Base-by-base conservation (phyloP, 1,140 invertebrate species). In the Monomorium pharaonis region DNA sequence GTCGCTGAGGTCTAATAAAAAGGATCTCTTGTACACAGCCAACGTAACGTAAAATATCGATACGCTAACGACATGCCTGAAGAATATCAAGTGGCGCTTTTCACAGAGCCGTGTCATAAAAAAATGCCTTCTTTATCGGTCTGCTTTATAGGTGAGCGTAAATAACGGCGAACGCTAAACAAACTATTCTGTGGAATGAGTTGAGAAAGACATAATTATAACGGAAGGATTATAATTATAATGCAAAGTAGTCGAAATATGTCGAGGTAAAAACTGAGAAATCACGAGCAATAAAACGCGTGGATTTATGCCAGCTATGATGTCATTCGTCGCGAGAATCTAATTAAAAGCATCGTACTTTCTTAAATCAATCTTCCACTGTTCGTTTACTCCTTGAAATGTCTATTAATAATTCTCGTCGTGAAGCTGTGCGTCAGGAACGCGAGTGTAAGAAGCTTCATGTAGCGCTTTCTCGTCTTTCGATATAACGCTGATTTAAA, bases 11-110 rank as follows among this genome's bases (percentile, higher is more conserved):
- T 44, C 24, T 49, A 63, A 33, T 56, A 1, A 56, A 56, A 70
- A 27, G 33, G 21, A 70, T 6, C 27, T 83, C 54, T 83, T 21
- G 30, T 60, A 56, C n/a, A 33, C 24, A 44, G 9, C 27, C 18
- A 6, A 44, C 18, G 51, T 42, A 30, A 14, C 62, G 62, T 44
- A 30, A 83, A 83, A 74, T 65, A 37, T 58, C 24, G 77, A 24
- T 1, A 21, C 37, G n/a, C 30, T 16, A 72, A 81, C 51, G 24
- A 72, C 54, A 51, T 33, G 37, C 2, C 67, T 74, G 51, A 51
- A 24, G 74, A 83, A 81, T 81, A 42, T 81, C 51, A 72, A 81
- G 62, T 54, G 62, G 24, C 18, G 42, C 24, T 83, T 83, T 83
- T 58, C 37, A 27, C 7, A 44, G 56, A 33, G n/a, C 4, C 42